Conservation (phyloP, 2,113 vertebrate genomes). For the Cavia porcellus region DNA sequence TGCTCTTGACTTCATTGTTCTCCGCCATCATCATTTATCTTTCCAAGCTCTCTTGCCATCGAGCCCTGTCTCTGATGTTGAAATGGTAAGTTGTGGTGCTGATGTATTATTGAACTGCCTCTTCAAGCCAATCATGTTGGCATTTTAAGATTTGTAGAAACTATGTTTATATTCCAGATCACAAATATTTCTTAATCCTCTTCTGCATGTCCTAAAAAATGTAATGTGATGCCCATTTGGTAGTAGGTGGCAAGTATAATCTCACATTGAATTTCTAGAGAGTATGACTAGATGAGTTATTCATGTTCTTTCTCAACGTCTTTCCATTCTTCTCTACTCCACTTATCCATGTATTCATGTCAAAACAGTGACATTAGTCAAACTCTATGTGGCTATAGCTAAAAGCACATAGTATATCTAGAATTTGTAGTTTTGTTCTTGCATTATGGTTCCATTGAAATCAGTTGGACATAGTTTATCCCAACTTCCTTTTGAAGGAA, state of each 20-base stretch:
- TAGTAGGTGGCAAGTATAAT: constrained; percentile 23
- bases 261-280: constrained; percentile 29
- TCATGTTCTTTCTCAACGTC: constrained; percentile 35
- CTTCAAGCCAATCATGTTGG: constrained; percentile 7
- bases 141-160: constrained; percentile 48
- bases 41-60: not conserved
- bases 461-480: constrained; percentile 42
- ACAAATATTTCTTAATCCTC: not conserved
- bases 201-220: constrained; percentile 44
- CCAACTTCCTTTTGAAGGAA: constrained; percentile 56
- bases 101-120: constrained; percentile 25
- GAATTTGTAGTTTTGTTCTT: constrained; percentile 56
- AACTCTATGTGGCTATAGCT: constrained; percentile 13
- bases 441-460: constrained; percentile 36
- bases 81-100: not conserved
- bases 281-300: constrained; percentile 35
- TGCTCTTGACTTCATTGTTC: not conserved
- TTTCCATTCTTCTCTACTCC: constrained; percentile 14
- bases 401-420: constrained; percentile 49
- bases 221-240: not conserved
- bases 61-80: not conserved
- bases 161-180: constrained; percentile 37
- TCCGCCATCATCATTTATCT: not conserved
- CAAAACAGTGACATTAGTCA: constrained; percentile 60
- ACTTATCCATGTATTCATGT: not conserved